Evolutionary conservation across 2,113 vertebrate genomes (phyloP), one percentile per base, ranked within the genome.

Genomic region (Calyptommatus sinebrachiatus): DNA sequence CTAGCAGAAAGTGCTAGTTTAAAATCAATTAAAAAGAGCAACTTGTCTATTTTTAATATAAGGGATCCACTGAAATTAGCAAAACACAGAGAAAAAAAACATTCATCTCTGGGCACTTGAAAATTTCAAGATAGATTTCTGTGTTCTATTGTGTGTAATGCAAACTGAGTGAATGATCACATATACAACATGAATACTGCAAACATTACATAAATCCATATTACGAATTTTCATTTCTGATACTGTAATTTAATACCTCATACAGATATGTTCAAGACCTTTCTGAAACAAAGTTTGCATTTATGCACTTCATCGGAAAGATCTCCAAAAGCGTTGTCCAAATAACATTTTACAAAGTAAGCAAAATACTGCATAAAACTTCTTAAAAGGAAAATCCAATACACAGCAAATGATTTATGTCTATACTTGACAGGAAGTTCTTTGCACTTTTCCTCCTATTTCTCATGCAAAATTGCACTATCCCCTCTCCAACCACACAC

Each of bases 371-470:
- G 78, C 85, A 83, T 86, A 82, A 86, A 86, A 46, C 87, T 80
- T 88, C 90, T 71, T 86, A 87, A 83, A 88, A 88, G 69, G 80
- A 89, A 94, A 87, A 92, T 91, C 83, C 87, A 86, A 91, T 88
- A 91, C 85, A 85, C 45, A 88, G 67, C 79, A 70, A 92, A 77
- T 88, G 82, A 79, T 85, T 88, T 88, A 89, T 63, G 87, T 87
- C 89, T 84, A 86, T 88, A 79, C 89, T 89, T 88, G 88, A 90
- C 86, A 93, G 89, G 89, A 94, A 92, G 89, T 91, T 63, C 83
- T 26, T 68, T 77, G 28, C 77, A 86, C 79, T 31, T 88, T 74
- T 81, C 85, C n/a, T n/a, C 73, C 82, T 50, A 85, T 82, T 88
- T 87, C 71, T 91, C 92, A 93, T 92, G 92, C 90, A 92, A 87